Conservation (phyloP, 2,113 vertebrate genomes). For the Rhadina sibilatrix region DNA sequence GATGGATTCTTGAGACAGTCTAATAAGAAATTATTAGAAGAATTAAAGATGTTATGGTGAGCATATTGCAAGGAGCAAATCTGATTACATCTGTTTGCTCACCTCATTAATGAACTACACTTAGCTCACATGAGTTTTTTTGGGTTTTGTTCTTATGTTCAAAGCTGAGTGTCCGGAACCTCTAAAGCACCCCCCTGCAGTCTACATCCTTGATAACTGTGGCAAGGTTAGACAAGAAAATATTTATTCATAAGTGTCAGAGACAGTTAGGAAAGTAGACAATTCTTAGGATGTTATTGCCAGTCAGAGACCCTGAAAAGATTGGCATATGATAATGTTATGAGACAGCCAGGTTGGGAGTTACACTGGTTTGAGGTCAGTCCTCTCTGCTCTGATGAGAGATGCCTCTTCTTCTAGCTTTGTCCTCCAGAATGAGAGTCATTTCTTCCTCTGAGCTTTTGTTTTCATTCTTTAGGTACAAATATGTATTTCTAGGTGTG, state of each 20-base stretch:
- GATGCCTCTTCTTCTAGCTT: background rate
- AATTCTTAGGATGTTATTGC: background rate
- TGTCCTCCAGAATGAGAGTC: background rate
- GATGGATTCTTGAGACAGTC: background rate
- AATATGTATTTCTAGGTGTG: background rate
- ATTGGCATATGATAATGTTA: background rate
- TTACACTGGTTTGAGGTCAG: background rate
- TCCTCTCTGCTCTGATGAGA: background rate
- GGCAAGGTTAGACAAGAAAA: slow-evolving; percentile 21
- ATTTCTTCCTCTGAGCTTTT: background rate
- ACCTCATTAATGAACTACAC: background rate
- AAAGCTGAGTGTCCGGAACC: background rate
- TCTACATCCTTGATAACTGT: background rate
- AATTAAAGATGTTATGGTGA: background rate
- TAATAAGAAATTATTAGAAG: background rate
- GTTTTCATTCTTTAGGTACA: background rate
- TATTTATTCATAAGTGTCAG: slow-evolving; percentile 11
- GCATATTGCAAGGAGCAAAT: background rate
- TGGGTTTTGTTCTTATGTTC: background rate
- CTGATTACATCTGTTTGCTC: background rate
- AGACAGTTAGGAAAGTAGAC: background rate
- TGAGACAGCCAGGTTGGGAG: background rate
- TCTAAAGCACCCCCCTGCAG: background rate
- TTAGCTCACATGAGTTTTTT: background rate
- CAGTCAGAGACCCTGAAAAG: slow-evolving; percentile 14